Percentiles rank a stretch among this genome's conserved stretches.
Conservation (phyloP, 2,113 vertebrate genomes). For the Podarcis raffonei region DNA sequence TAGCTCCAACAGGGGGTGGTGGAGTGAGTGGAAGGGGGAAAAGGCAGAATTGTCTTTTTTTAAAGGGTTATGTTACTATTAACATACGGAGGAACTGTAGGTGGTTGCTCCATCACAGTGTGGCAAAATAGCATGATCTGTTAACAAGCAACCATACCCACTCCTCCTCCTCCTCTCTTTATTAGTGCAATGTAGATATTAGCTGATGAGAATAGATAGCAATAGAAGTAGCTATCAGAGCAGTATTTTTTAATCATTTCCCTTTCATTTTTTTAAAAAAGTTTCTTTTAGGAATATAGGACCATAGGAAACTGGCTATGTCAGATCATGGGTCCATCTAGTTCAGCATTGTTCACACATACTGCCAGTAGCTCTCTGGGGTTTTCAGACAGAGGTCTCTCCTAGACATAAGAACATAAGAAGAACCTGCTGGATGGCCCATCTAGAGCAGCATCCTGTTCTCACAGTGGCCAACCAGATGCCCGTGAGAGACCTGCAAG, state of each 20-base stretch:
- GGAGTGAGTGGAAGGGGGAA: constrained; percentile 42
- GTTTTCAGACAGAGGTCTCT: neutral
- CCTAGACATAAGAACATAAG: too few relatives aligned
- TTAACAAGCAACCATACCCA: constrained; percentile 44
- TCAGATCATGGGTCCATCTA: too few relatives aligned
- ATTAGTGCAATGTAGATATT: constrained; percentile 39
- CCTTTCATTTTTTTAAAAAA: neutral
- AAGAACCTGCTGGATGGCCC: too few relatives aligned
- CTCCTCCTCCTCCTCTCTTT: neutral
- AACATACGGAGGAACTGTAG: constrained; percentile 72
- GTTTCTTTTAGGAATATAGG: too few relatives aligned
- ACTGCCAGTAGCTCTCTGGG: too few relatives aligned
- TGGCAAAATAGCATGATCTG: constrained; percentile 74
- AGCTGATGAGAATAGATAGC: constrained; percentile 31
- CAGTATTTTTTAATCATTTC: neutral
- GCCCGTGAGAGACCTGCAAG: too few relatives aligned
- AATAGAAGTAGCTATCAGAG: constrained; percentile 21
- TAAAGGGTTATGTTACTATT: constrained; percentile 67
- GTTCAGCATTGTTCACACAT: too few relatives aligned
- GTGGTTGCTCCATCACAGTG: constrained; percentile 72
- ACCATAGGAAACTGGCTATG: too few relatives aligned
- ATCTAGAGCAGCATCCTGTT: too few relatives aligned
- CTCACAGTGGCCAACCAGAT: too few relatives aligned
- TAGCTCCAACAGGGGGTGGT: constrained; percentile 76
- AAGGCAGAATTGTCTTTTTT: constrained; percentile 63